phyloP scores from a whole-genome alignment of 2,113 vertebrate genomes.

The Heteronetta atricapilla region DNA sequence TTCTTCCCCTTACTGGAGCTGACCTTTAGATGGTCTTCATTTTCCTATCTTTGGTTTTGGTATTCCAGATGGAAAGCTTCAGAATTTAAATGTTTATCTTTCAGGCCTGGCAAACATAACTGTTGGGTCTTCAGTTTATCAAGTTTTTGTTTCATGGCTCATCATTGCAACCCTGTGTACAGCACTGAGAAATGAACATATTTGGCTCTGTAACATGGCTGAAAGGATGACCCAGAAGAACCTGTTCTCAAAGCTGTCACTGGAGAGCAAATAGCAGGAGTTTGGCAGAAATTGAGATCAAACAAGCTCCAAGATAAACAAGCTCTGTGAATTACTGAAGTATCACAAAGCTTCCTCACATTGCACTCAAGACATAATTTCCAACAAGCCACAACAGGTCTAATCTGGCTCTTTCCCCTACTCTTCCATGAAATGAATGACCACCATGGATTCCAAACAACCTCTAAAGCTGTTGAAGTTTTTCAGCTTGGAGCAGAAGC shows the following conservation, averaged over 20 bases:
- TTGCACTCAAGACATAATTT: neutral
- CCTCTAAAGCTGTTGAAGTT: neutral
- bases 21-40: neutral
- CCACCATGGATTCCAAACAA: neutral
- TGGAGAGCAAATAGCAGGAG: neutral
- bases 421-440: neutral
- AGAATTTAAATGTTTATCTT: neutral
- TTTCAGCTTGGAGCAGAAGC: neutral
- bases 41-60: neutral
- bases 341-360: neutral
- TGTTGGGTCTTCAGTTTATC: neutral
- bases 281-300: neutral
- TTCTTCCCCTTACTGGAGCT: neutral
- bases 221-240: neutral
- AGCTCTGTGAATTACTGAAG: neutral
- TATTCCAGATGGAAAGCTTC: neutral
- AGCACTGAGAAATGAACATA: neutral
- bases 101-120: neutral
- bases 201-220: neutral
- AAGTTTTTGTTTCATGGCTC: neutral
- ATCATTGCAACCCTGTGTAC: rapidly evolving
- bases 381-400: neutral
- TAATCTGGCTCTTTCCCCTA: neutral
- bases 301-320: neutral
- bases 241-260: neutral